Evolutionary conservation across 2,797 vertebrate species (phyloP), one percentile per base, ranked within the genome.

Genomic region (Selene dorsalis): DNA sequence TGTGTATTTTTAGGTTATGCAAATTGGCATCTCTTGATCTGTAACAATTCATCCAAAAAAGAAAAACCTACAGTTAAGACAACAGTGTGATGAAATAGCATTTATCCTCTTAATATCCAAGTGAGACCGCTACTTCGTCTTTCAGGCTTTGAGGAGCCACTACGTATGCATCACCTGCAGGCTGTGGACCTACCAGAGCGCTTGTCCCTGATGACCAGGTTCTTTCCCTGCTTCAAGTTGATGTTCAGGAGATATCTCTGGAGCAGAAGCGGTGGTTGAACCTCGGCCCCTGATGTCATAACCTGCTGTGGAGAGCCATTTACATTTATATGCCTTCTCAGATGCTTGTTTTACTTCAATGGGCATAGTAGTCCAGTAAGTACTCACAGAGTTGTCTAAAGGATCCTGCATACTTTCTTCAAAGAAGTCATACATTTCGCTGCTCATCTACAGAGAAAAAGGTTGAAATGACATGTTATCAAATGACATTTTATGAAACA

Each of bases 201-300:
- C 39, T 89, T 93, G 87, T 97, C 94, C 71, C 96, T 92, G 92
- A 97, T 91, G 61, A 97, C 97, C 79, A 99, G 95, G 86, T 97
- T 97, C 66, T 91, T 91, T 11, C 98, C 98, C 75, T 96, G 95
- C 88, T 95, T 97, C 38, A 99, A 89, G 84, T 95, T 96, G 80
- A 99, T 95, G 82, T 89, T 97, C 70, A 99, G 90, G 50, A 98
- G 95, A 88, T 98, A 98, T 14, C 95, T 93, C 86, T 95, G 96
- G 47, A 92, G 84, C 5, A 91, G 80, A 39, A 74, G 69, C 22
- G 91, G 89, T 60, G 78, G 77, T 66, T 91, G 64, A 18, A 79
- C 70, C 3, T 96, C 95, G 0, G 56, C 75, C 1, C 88, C 94
- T 69, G 92, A 83, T 62, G 90, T 71, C 2, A 59, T 6, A 20